phyloP scores from a whole-genome alignment of 2,113 vertebrate species.

The Panthera uncia region DNA sequence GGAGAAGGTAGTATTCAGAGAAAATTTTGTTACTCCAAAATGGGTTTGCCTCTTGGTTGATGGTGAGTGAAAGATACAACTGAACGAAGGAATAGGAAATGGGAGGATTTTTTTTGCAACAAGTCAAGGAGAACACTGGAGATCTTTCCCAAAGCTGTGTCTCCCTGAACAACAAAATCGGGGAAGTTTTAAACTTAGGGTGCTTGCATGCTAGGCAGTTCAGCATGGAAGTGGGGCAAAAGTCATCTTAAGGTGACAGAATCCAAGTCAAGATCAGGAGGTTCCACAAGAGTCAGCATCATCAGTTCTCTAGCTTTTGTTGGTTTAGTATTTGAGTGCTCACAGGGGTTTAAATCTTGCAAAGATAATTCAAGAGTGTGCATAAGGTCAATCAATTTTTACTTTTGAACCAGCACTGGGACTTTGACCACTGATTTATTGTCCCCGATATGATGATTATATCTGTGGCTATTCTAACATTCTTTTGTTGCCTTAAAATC shows the following conservation, averaged over 20 bases:
- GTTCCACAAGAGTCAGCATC: neutral
- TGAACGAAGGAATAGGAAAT: neutral
- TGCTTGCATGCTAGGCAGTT: neutral
- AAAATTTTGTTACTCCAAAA: neutral
- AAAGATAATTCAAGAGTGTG: neutral
- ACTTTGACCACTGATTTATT: neutral
- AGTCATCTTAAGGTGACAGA: neutral
- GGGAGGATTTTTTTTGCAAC: neutral
- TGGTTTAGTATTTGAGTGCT: neutral
- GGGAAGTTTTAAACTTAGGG: neutral
- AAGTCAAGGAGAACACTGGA: neutral
- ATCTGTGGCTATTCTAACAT: neutral
- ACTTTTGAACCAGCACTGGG: neutral
- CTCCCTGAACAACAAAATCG: neutral
- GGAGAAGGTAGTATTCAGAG: neutral
- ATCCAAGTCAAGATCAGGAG: neutral
- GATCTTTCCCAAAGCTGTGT: neutral
- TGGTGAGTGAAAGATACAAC: neutral
- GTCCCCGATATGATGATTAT: neutral
- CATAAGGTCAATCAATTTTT: neutral
- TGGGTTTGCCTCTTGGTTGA: neutral
- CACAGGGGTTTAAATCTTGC: neutral
- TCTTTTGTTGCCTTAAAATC: neutral
- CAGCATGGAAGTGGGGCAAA: neutral
- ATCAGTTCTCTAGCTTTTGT: neutral